phyloP scores from a whole-genome alignment of 2,113 vertebrate genomes.

The Ctenodactylus gundi region DNA sequence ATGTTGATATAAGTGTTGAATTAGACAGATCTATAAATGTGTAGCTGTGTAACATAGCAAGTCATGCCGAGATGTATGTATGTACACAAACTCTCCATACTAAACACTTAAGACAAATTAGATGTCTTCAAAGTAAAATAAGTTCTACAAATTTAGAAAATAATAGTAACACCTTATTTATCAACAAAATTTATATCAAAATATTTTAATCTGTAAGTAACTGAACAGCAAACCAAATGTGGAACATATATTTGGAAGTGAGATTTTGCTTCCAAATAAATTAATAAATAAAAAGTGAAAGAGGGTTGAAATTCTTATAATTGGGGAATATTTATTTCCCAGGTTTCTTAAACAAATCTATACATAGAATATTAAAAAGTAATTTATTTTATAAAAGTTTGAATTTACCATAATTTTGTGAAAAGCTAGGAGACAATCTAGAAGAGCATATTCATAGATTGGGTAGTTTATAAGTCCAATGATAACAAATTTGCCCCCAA shows the following conservation, averaged over 20 bases:
- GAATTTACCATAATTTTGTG: neutral
- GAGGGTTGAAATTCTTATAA: neutral
- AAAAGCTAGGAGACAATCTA: neutral
- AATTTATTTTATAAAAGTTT: neutral
- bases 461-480: neutral
- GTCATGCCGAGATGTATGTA: neutral
- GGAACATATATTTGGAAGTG: too few relatives aligned
- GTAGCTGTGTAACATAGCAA: neutral
- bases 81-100: neutral
- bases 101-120: neutral
- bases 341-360: too few relatives aligned
- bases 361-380: neutral
- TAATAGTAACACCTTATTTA: neutral
- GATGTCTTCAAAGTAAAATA: neutral
- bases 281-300: too few relatives aligned
- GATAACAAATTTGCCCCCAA: neutral
- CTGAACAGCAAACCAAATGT: neutral
- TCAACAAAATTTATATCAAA: neutral
- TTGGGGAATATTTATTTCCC: neutral
- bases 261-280: too few relatives aligned
- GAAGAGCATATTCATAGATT: neutral
- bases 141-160: neutral
- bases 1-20: neutral
- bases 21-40: neutral
- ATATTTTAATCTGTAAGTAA: neutral